phyloP scores from a whole-genome alignment of 2,888 invertebrate genomes.

The Drosophila greeni region DNA sequence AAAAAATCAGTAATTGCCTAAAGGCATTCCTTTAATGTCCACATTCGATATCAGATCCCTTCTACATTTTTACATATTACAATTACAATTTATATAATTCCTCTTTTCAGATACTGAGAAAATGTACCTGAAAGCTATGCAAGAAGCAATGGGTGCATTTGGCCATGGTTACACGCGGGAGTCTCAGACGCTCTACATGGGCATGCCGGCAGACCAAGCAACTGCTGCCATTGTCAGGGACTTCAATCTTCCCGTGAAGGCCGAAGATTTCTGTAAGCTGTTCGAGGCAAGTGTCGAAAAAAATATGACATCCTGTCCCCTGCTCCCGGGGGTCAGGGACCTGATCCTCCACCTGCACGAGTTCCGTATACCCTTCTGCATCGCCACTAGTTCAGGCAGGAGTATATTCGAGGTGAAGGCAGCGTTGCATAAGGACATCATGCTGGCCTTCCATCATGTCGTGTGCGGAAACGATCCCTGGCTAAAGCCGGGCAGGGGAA shows the following conservation, averaged over 20 bases:
- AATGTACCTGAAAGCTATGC: conserved; percentile 85
- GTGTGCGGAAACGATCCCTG: conserved; percentile 89
- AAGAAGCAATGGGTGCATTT: conserved; percentile 82
- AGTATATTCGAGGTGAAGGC: conserved; percentile 84
- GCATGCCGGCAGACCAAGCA: conserved; percentile 79
- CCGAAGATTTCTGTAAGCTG: conserved; percentile 81
- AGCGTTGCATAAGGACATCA: conserved; percentile 81
- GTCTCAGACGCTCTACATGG: conserved; percentile 85
- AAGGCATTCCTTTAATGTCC: background rate
- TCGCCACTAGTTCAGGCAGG: conserved; percentile 89
- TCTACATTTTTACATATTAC: background rate
- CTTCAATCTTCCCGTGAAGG: conserved; percentile 82
- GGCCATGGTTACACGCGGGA: conserved; percentile 87
- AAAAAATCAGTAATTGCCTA: background rate
- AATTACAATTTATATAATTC: background rate
- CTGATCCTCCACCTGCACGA: conserved; percentile 86
- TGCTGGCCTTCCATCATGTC: conserved; percentile 84
- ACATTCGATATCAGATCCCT: background rate
- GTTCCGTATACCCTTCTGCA: conserved; percentile 87
- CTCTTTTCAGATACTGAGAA: conserved; percentile 85
- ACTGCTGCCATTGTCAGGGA: conserved; percentile 80
- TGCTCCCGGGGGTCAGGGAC: conserved; percentile 87
- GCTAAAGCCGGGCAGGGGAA: conserved; percentile 87
- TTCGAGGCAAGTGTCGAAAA: conserved; percentile 72
- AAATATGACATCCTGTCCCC: conserved; percentile 81